Base-by-base conservation (phyloP, 2,888 invertebrate genomes). In the Schrankia costaestrigalis region DNA sequence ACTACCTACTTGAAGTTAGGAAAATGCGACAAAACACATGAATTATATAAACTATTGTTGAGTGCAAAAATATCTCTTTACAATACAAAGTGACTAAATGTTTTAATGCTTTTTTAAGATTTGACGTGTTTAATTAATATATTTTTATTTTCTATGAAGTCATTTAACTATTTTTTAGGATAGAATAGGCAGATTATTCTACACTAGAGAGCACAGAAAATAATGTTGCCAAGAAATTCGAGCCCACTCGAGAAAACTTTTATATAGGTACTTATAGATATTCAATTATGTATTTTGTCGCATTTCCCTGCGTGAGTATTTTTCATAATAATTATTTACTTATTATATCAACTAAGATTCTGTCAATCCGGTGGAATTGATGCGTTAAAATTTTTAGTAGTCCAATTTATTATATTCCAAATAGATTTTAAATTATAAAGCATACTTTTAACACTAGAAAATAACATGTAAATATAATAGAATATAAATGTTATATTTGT, bases 401-500 rank as follows among this genome's bases (percentile, higher is more conserved):
- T 50, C 35, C 39, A 50, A 42, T n/a, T n/a, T n/a, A n/a, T 55
- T 42, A 37, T 45, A 53, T 54, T 56, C 45, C 50, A 46, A 28
- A 39, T 44, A 38, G 40, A 42, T 45, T 31, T 31, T 35, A 34
- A 42, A 48, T 29, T 38, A 39, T 54, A 38, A n/a, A n/a, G n/a
- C n/a, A n/a, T n/a, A n/a, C n/a, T n/a, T n/a, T n/a, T n/a, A n/a
- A 45, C 18, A 40, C 36, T 56, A 56, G 47, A 12, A 18, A 31
- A 39, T 54, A 48, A 3, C 8, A 36, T 46, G 29, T 46, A 45
- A 43, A 39, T 63, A 46, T 61, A 56, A 60, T 71, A 68, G 43
- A 53, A 53, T 60, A 46, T 58, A 55, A 51, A 57, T 48, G 56
- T 53, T 45, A 32, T 46, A 51, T 46, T 49, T 58, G 58, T 67